phyloP scores from a whole-genome alignment of 1,140 invertebrate genomes.

The Stegodyphus mimosarum region DNA sequence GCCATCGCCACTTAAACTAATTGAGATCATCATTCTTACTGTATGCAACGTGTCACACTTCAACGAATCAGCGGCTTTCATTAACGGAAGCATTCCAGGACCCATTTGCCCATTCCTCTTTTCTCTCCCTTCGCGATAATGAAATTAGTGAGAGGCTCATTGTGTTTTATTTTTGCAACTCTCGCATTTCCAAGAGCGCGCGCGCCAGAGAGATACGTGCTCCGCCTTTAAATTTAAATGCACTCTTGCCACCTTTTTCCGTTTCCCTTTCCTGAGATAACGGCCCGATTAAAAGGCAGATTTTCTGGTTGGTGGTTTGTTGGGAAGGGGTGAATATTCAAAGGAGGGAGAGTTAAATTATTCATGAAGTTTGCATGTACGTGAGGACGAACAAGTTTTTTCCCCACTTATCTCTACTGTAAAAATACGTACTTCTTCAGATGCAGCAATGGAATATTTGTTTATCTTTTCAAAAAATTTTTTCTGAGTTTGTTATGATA shows the following conservation, averaged over 20 bases:
- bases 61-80: conserved; percentile 41
- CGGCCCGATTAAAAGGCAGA: background rate
- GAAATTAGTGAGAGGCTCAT: conserved; percentile 15
- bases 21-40: conserved; percentile 50
- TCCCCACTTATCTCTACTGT: too few relatives aligned
- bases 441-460: too few relatives aligned
- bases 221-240: too few relatives aligned
- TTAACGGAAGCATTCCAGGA: conserved; percentile 28
- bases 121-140: conserved; percentile 14
- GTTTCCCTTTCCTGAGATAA: too few relatives aligned
- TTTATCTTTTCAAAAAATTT: too few relatives aligned
- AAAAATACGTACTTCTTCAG: too few relatives aligned
- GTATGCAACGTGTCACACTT: conserved; percentile 38
- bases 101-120: background rate
- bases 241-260: too few relatives aligned
- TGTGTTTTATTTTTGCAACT: background rate
- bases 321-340: too few relatives aligned
- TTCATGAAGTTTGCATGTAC: too few relatives aligned
- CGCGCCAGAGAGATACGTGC: background rate
- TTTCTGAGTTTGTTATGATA: too few relatives aligned
- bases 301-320: background rate
- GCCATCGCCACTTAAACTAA: conserved; percentile 31
- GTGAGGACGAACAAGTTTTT: background rate
- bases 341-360: too few relatives aligned
- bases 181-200: background rate